Evolutionary conservation across 1,140 invertebrate genomes (phyloP), one percentile per base, ranked within the genome.

Genomic region (Calliphora vicina): DNA sequence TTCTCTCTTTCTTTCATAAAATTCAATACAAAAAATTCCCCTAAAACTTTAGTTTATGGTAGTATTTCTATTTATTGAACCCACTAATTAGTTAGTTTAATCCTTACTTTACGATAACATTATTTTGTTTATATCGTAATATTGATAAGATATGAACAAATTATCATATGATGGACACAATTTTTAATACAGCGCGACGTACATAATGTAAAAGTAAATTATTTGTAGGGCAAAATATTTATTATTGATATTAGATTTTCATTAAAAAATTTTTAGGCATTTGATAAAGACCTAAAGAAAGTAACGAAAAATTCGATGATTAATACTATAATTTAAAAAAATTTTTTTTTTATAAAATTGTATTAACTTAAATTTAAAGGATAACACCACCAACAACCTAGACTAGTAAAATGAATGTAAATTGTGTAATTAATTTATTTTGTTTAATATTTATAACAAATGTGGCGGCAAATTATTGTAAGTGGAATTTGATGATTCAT

Each of bases 201-300:
- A 17, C 45, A 50, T 35, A 35, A 35, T 35, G 35, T 35, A 35
- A 35, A 35, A 35, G 35, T 35, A 50, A 10, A 3, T 50, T 12
- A 17, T 4, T 50, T 50, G 4, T 17, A 50, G 10, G 17, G 45
- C 35, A 13, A 29, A 35, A 42, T 42, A 42, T 27, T 73, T 25
- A 0, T 29, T 73, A 71, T 35, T 82, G 25, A 61, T 78, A 78
- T 71, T 15, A 57, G 10, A 27, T 82, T 57, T 78, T 76, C 17
- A 76, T 23, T 17, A 57, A 50, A 50, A 27, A 17, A 15, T 82
- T 15, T 67, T n/a, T 67, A 26, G 57, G 25, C 26, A 35, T 35
- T n/a, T 67, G 42, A 74, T 27, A 50, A 25, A 43, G 72, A 74
- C 45, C 25, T n/a, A n/a, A n/a, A n/a, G 25, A 23, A 35, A 42